phyloP scores from a whole-genome alignment of 2,797 vertebrate species.

The Orestias chungarensis region DNA sequence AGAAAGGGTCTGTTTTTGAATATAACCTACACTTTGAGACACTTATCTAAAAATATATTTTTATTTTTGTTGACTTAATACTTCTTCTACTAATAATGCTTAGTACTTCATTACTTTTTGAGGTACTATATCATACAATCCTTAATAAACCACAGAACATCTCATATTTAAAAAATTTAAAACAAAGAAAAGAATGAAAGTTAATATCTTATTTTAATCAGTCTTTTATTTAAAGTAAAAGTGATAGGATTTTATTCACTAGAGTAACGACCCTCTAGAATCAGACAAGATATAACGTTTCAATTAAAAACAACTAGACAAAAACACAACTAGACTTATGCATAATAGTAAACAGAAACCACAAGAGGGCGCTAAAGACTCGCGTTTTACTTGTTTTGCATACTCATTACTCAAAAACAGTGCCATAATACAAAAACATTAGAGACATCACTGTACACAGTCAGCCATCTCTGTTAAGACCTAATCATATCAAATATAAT shows the following conservation, averaged over 20 bases:
- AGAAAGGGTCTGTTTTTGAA: neutral
- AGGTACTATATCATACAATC: neutral
- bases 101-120: too few relatives aligned
- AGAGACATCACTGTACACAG: neutral
- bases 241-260: neutral
- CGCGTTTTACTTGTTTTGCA: neutral
- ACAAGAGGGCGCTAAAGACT: slow-evolving; percentile 38
- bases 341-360: slow-evolving; percentile 3
- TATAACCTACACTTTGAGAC: neutral
- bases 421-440: neutral
- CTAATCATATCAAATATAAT: neutral
- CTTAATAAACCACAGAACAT: neutral
- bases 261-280: neutral
- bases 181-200: neutral
- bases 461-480: neutral
- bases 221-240: neutral
- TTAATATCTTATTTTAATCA: neutral
- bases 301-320: neutral
- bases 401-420: neutral
- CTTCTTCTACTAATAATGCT: too few relatives aligned
- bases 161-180: neutral
- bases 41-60: neutral
- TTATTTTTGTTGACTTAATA: neutral
- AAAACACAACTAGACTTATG: neutral
- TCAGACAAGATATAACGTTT: neutral